Base-by-base conservation (phyloP, 2,113 vertebrate genomes). In the Myotis brandtii region DNA sequence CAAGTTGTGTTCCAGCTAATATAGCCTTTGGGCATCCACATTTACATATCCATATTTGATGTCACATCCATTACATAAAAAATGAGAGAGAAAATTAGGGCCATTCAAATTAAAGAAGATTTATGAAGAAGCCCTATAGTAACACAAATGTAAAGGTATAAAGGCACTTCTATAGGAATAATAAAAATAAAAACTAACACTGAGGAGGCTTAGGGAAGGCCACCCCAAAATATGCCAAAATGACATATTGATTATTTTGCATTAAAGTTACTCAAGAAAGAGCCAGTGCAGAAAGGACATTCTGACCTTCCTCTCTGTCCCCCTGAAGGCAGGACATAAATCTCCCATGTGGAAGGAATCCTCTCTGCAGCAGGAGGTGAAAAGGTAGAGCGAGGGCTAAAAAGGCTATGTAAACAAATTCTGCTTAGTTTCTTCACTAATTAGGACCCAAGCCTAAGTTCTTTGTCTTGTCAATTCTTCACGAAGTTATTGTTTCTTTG, bases 81-180 rank as follows among this genome's bases (percentile, higher is more conserved):
- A 81, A 84, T 12, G 27, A 59, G 25, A 92, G 12, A 34, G 32
- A 95, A 67, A 34, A 4, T 25, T 70, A 77, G 30, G n/a, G 43
- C 8, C n/a, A n/a, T 70, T 85, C 16, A 86, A 86, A 72, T 81
- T 69, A 66, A 88, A 86, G 21, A 82, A 89, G 32, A 4, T 52
- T 83, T 89, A 16, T 72, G 40, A 40, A 40, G 40, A 40, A 40
- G 40, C 40, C 40, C 40, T 40, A 6, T 40, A 40, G 4, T 94
- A 82, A 89, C 73, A 0, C n/a, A 95, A 64, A 64, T 84, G 66
- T 67, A 92, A 62, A 86, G 46, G 9, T 86, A 70, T 67, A 91
- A 62, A 86, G 56, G 7, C 2, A 69, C 12, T 89, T 93, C 20
- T 62, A 27, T 76, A 30, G 52, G 6, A 83, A 66, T 83, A 91